Percentiles rank a stretch among this genome's conserved stretches.
These are phyloP conservation scores for Acronicta aceris DNA, from an alignment of 2,888 invertebrate species.

Conservation along the genomic window DNA sequence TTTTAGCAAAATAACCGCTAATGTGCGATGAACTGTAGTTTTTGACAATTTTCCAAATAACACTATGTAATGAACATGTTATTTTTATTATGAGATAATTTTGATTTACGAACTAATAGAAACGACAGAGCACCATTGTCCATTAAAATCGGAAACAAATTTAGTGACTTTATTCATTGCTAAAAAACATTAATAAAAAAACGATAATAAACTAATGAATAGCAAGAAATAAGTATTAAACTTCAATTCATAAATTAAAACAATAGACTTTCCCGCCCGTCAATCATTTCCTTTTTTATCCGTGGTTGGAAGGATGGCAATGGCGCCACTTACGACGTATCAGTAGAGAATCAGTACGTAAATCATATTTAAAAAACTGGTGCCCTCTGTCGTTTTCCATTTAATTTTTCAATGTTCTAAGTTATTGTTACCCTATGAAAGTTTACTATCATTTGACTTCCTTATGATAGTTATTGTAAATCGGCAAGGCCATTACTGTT, in stretches of 20 bases:
- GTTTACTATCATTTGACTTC: conserved; percentile 36
- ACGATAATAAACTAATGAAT: too few species aligned
- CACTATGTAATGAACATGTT: conserved; percentile 28
- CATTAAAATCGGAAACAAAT: not conserved
- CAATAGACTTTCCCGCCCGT: too few species aligned
- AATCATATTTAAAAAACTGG: not conserved
- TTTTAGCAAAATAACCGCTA: conserved; percentile 44
- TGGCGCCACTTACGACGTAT: too few species aligned
- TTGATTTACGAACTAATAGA: not conserved
- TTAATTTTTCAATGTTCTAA: not conserved
- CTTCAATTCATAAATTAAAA: too few species aligned
- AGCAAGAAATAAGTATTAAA: too few species aligned
- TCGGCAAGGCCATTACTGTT: conserved; percentile 31
- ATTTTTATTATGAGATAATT: conserved; percentile 24
- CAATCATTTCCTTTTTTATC: too few species aligned
- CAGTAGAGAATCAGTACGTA: too few species aligned
- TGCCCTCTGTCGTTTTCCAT: not conserved
- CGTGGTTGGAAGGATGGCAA: too few species aligned
- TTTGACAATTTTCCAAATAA: conserved; percentile 64
- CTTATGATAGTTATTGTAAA: conserved; percentile 9
- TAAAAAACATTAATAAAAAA: too few species aligned
- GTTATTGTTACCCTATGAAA: not conserved
- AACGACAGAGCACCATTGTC: not conserved
- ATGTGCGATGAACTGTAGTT: conserved; percentile 53
- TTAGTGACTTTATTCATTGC: too few species aligned